Percentiles rank a stretch among this genome's conserved stretches.
phyloP scores from a whole-genome alignment of 2,888 invertebrate genomes.

The Catocala sponsa region DNA sequence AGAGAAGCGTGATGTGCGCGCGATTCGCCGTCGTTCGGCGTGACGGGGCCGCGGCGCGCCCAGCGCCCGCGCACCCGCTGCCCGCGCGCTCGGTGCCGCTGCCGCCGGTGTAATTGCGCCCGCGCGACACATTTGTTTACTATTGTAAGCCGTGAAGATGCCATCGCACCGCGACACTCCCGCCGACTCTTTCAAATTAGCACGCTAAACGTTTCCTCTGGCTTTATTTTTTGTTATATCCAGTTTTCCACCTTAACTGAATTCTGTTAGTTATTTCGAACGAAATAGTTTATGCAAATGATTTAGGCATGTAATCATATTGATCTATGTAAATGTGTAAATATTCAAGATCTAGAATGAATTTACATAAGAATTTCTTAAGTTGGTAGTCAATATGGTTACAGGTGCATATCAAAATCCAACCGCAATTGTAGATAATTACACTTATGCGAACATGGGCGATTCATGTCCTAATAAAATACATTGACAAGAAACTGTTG shows the following conservation, averaged over 20 bases:
- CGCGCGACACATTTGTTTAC: conserved; percentile 86
- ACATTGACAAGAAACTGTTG: conserved; percentile 37
- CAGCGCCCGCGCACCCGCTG: conserved; percentile 52
- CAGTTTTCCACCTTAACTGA: conserved; percentile 23
- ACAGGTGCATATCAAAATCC: conserved; percentile 44
- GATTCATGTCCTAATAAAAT: conserved; percentile 50
- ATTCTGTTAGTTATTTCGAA: conserved; percentile 21
- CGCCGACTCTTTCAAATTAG: conserved; percentile 82
- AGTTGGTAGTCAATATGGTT: conserved; percentile 36
- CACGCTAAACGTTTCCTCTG: conserved; percentile 64
- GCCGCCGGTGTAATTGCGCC: conserved; percentile 76
- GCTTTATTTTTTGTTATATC: conserved; percentile 45
- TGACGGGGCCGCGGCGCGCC: conserved; percentile 47
- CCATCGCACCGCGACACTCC: conserved; percentile 79
- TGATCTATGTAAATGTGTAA: conserved; percentile 43
- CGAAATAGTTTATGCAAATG: conserved; percentile 36
- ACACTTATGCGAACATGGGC: conserved; percentile 46
- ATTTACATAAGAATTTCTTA: conserved; percentile 49
- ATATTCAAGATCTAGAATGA: conserved; percentile 38
- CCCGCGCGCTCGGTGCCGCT: conserved; percentile 31
- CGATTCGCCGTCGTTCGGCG: conserved; percentile 75
- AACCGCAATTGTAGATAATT: conserved; percentile 44
- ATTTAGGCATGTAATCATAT: conserved; percentile 32
- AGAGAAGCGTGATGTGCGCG: conserved; percentile 81
- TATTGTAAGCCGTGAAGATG: conserved; percentile 87